Evolutionary conservation across 2,888 invertebrate species (phyloP).

Genomic region (Pachydiplax longipennis): DNA sequence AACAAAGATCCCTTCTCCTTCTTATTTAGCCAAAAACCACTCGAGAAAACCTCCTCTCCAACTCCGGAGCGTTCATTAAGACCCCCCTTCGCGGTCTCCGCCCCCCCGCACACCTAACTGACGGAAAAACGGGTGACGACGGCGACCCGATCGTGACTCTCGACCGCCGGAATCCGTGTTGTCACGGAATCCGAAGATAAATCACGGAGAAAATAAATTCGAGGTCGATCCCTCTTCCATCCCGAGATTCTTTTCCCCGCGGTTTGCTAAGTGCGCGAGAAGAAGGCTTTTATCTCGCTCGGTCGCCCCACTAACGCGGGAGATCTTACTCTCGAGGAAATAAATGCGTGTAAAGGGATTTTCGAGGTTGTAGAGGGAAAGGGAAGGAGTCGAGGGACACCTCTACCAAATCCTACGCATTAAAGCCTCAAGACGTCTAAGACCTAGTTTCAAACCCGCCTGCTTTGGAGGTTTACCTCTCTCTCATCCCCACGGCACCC

Average conservation of each 20-base stretch:
- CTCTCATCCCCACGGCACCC: background rate
- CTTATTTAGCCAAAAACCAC: background rate
- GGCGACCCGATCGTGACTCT: background rate
- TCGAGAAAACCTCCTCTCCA: background rate
- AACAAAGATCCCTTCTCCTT: slow-evolving; percentile 10
- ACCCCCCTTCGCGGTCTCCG: background rate
- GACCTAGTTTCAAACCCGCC: background rate
- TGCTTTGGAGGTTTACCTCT: background rate
- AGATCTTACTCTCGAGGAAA: background rate
- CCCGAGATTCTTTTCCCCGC: background rate
- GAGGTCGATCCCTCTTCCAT: background rate
- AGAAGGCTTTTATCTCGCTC: background rate
- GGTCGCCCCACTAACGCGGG: background rate
- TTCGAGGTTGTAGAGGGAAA: background rate
- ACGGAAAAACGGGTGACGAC: background rate
- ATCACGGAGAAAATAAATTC: background rate
- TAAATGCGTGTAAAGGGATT: background rate
- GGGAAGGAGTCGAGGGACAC: background rate
- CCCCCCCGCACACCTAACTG: background rate
- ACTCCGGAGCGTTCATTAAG: slow-evolving; percentile 5
- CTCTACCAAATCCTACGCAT: background rate
- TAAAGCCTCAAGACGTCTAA: background rate
- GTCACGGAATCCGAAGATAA: slow-evolving; percentile 33
- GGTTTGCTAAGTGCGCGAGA: background rate
- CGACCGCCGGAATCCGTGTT: background rate